These are phyloP conservation scores for Setipinna tenuifilis DNA, from an alignment of 2,797 vertebrate species.

Conservation along the genomic window DNA sequence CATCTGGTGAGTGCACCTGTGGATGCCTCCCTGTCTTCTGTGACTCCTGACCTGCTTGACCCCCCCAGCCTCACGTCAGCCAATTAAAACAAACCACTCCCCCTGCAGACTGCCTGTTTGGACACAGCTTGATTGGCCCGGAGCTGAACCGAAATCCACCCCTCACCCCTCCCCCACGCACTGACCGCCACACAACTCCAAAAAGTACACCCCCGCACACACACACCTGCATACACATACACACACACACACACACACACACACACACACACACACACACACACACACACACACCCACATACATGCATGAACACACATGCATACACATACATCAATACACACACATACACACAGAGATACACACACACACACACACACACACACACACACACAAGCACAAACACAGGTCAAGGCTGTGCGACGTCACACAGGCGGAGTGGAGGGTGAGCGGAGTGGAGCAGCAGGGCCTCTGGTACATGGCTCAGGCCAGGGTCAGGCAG, in stretches of 20 bases:
- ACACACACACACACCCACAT: background rate
- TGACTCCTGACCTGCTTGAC: conserved; percentile 60
- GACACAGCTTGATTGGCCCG: conserved; percentile 56
- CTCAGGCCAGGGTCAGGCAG: background rate
- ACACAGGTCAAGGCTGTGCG: conserved; percentile 15
- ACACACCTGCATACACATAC: too few species aligned
- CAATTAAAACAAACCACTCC: conserved; percentile 76
- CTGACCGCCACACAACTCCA: too few species aligned
- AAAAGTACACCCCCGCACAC: too few species aligned
- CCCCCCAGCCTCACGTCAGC: conserved; percentile 71
- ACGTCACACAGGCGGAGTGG: conserved; percentile 43
- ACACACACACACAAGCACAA: background rate
- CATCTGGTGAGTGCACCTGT: background rate
- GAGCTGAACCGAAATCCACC: conserved; percentile 56
- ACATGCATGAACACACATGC: background rate
- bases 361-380: background rate
- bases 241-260: too few species aligned
- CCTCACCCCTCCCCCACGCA: background rate
- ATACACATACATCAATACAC: background rate
- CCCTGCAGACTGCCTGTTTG: conserved; percentile 71
- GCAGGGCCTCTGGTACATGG: conserved; percentile 33
- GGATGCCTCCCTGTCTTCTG: background rate
- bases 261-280: background rate
- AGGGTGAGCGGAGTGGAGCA: conserved; percentile 32
- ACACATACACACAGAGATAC: conserved; percentile 16